Evolutionary conservation across 2,113 vertebrate genomes (phyloP).

Genomic region (Carassius gibelio): DNA sequence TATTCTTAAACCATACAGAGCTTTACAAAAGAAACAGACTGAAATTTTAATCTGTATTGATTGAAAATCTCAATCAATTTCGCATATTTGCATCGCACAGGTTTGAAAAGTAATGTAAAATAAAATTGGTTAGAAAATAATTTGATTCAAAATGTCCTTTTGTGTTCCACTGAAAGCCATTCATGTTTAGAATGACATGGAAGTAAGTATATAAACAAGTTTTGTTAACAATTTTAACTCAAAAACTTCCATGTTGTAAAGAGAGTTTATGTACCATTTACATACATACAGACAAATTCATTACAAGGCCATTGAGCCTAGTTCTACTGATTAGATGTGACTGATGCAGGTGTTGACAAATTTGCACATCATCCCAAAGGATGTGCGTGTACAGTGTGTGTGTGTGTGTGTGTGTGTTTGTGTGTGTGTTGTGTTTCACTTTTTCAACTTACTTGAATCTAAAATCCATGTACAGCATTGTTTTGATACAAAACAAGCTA

Average conservation of each 20-base stretch:
- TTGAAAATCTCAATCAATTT: not conserved
- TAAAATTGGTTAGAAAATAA: not conserved
- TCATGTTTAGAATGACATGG: not conserved
- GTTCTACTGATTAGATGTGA: not conserved
- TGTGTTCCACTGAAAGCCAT: not conserved
- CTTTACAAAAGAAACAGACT: not conserved
- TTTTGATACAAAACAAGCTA: not conserved
- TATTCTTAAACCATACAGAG: not conserved
- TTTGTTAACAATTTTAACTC: not conserved
- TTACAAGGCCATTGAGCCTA: not conserved
- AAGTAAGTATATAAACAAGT: not conserved
- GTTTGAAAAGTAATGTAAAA: not conserved
- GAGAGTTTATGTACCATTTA: not conserved
- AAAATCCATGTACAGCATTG: not conserved
- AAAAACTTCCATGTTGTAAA: not conserved
- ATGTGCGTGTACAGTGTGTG: not conserved
- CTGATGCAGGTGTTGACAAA: slow-evolving; percentile 16
- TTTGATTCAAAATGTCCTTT: not conserved
- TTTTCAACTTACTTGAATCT: not conserved
- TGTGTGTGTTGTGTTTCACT: not conserved
- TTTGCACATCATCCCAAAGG: not conserved
- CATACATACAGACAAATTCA: not conserved
- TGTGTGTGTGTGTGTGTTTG: not conserved
- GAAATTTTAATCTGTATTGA: not conserved
- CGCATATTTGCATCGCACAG: not conserved